Evolutionary conservation across 30 jellyfish, hydroid and myxozoan species (phyloP), one percentile per base, ranked within the genome.

Genomic region (Aurelia aurita): DNA sequence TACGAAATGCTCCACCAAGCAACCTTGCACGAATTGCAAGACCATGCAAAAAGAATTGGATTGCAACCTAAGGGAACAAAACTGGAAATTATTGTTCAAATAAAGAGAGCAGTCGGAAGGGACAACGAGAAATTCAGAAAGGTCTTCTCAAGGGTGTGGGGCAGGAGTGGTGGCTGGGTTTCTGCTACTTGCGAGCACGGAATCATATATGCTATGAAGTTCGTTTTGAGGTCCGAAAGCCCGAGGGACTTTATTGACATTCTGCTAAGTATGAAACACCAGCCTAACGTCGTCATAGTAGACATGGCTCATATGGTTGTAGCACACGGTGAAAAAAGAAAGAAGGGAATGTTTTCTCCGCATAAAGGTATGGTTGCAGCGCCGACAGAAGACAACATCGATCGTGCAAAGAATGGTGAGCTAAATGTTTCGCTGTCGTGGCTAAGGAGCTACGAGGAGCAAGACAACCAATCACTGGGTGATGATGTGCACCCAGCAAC

Each of bases 281-380:
- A 49, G 46, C 92, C 92, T 29, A 82, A 82, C 47, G 45, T 82
- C 19, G 22, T 71, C 28, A 44, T 82, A 10, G 47, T 25, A 67
- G 92, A 82, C 59, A 66, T 82, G 92, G 86, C 92, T 18, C 92
- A 82, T 34, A 69, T 82, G 23, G 74, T 84, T 20, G 87, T 81
- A 1, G 79, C 54, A 2, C 88, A 68, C 62, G 94, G 88, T n/a
- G 61, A 82, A 47, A 0, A 70, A 23, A 3, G 3, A 11, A 69
- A 65, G 27, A 69, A 44, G 6, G 71, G 60, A 12, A 31, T 82
- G 25, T 82, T 82, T 43, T 19, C 44, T 27, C 92, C 92, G 16
- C 25, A 11, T 57, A 66, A 82, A 10, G 92, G 92, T 2, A 66
- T 86, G 18, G 87, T 82, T 14, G 62, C 87, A 3, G 84, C 47